Evolutionary conservation across 1,140 invertebrate genomes (phyloP), one percentile per base, ranked within the genome.

Genomic region (Cydia strobilella): DNA sequence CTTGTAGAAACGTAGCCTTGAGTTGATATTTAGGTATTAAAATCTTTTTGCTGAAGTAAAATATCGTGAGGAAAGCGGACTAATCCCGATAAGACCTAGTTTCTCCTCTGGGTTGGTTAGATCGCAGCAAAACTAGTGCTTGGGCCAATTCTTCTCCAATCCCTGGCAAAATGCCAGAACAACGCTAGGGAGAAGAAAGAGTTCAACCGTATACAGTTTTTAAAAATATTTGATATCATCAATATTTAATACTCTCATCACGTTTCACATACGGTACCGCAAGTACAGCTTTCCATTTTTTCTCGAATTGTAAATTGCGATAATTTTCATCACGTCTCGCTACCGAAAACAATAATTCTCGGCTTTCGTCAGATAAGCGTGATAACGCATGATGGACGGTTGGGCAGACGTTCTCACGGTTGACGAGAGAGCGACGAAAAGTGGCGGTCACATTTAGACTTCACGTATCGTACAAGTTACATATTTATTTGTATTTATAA

Each of bases 321-420:
- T 59, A 59, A 59, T 69, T 35, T 69, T 51, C 74, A 73, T 81
- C 83, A 86, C 81, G 84, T 86, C 75, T 66, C 74, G 80, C 85
- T 82, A 85, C 82, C 78, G 82, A 86, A 85, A 84, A 88, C 84
- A 85, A 86, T 87, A 83, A 83, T 82, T 86, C 76, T 59, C 71
- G 72, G 79, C 77, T 87, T 79, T 80, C 80, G 72, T 13, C 66
- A 89, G 89, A 90, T 90, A 89, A 86, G 77, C 78, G 76, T 77
- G 76, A 74, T 89, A 89, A 80, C 82, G 76, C 74, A 62, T 89
- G 89, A 90, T 90, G 86, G 82, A 89, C 86, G 87, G 86, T 88
- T 81, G 80, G 77, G 84, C 83, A 80, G 76, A 82, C 76, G 79
- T 86, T 84, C 81, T 83, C 78, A 82, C 72, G 75, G 66, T 39